phyloP scores from a whole-genome alignment of 2,888 invertebrate genomes.

The Phyllotreta cruciferae region DNA sequence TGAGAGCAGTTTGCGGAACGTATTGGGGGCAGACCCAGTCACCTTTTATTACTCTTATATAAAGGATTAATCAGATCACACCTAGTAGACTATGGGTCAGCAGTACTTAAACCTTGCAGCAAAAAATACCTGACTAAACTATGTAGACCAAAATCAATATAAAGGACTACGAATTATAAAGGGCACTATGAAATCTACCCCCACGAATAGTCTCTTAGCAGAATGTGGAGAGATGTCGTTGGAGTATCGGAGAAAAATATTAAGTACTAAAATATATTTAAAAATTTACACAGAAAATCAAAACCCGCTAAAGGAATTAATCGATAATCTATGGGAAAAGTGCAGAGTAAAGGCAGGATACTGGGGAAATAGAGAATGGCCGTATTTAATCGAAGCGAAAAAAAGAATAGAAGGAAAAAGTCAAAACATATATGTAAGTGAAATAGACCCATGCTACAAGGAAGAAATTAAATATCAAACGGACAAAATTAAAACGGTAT shows the following conservation, averaged over 20 bases:
- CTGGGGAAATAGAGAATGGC: too few species aligned
- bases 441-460: not conserved
- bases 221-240: conserved; percentile 21
- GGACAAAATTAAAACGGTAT: not conserved
- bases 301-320: conserved; percentile 3
- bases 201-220: conserved; percentile 9
- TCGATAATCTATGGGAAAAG: conserved; percentile 4
- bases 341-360: too few species aligned
- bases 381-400: not conserved
- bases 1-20: conserved; percentile 16
- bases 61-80: conserved; percentile 24
- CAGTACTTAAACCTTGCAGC: not conserved
- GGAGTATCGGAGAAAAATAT: conserved; percentile 8
- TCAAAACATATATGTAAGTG: not conserved
- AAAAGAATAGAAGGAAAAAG: not conserved
- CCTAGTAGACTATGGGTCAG: conserved; percentile 20
- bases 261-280: conserved; percentile 8
- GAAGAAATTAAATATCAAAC: not conserved
- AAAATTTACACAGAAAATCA: conserved; percentile 7
- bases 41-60: conserved; percentile 19
- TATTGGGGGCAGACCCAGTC: conserved; percentile 26
- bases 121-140: conserved; percentile 5
- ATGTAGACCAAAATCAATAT: conserved; percentile 13
- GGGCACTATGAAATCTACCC: conserved; percentile 26
- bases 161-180: conserved; percentile 7